Conservation (phyloP, 2,797 vertebrate genomes). For the Thaleichthys pacificus region DNA sequence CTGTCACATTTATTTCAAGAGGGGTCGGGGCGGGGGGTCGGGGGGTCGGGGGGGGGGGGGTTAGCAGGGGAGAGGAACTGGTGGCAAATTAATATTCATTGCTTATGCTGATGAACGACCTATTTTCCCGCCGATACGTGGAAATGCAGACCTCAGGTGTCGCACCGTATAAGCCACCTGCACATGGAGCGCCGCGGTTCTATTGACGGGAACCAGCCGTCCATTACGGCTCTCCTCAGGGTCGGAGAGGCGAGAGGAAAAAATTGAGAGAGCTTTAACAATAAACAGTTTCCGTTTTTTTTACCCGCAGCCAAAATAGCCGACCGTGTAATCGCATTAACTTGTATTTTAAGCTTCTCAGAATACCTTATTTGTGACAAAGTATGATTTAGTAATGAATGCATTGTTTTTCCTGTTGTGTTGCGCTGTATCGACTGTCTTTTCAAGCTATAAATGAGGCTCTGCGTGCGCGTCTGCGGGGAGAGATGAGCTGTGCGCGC, state of each 20-base stretch:
- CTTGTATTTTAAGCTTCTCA: slow-evolving; percentile 12
- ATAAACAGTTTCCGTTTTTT: too few species aligned
- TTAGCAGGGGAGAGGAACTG: not conserved
- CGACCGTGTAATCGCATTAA: slow-evolving; percentile 34
- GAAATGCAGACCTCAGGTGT: slow-evolving; percentile 7
- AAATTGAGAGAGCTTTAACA: not conserved
- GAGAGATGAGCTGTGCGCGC: slow-evolving; percentile 9
- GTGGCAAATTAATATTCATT: slow-evolving; percentile 25
- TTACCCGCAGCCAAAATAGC: slow-evolving; percentile 11
- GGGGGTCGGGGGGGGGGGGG: too few species aligned
- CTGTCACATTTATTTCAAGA: slow-evolving; percentile 21
- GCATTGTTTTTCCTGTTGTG: not conserved
- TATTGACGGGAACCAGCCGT: slow-evolving; percentile 16
- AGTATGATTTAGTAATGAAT: not conserved
- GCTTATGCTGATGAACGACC: not conserved
- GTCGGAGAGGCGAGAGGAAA: not conserved
- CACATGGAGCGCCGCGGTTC: not conserved
- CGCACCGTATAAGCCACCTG: not conserved
- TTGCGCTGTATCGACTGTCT: not conserved
- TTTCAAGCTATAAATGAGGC: not conserved
- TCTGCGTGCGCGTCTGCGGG: not conserved
- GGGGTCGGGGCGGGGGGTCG: too few species aligned
- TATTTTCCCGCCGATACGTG: not conserved
- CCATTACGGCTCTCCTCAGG: not conserved
- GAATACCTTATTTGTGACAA: not conserved